Evolutionary conservation across 2,888 invertebrate genomes (phyloP).

Genomic region (Eupithecia vulgata): DNA sequence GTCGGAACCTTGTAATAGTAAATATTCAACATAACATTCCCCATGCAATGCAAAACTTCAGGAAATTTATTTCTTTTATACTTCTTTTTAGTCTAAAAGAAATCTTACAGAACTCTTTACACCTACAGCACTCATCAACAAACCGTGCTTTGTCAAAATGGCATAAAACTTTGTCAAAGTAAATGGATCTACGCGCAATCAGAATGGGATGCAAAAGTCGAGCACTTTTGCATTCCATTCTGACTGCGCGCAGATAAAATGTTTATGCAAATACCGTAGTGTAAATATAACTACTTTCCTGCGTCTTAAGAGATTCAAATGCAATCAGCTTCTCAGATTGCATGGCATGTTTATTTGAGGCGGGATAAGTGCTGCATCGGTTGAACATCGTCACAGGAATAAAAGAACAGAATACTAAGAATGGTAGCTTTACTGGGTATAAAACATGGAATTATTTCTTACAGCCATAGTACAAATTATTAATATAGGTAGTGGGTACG

Average conservation of each 20-base stretch:
- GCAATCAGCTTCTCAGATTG: slow-evolving; percentile 1
- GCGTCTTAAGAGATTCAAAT: not conserved
- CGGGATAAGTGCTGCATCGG: not conserved
- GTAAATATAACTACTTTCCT: slow-evolving; percentile 5
- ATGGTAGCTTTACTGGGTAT: not conserved
- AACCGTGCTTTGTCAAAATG: not conserved
- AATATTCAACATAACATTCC: not conserved
- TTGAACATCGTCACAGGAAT: not conserved
- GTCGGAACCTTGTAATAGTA: not conserved
- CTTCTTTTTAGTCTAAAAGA: too few relatives aligned
- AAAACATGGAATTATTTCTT: not conserved
- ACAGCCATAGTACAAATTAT: not conserved
- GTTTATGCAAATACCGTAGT: not conserved
- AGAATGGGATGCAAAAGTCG: too few relatives aligned
- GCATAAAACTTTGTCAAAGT: not conserved
- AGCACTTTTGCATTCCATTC: not conserved
- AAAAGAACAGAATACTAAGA: not conserved
- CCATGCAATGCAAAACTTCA: too few relatives aligned
- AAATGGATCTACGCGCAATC: too few relatives aligned
- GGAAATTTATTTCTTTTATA: too few relatives aligned
- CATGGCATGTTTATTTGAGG: not conserved
- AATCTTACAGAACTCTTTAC: too few relatives aligned
- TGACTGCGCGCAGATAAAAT: not conserved
- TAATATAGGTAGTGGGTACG: not conserved
- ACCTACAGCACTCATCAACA: not conserved